These are phyloP conservation scores for Rhodinocichla rosea DNA, from an alignment of 2,113 vertebrate genomes.

Conservation along the genomic window DNA sequence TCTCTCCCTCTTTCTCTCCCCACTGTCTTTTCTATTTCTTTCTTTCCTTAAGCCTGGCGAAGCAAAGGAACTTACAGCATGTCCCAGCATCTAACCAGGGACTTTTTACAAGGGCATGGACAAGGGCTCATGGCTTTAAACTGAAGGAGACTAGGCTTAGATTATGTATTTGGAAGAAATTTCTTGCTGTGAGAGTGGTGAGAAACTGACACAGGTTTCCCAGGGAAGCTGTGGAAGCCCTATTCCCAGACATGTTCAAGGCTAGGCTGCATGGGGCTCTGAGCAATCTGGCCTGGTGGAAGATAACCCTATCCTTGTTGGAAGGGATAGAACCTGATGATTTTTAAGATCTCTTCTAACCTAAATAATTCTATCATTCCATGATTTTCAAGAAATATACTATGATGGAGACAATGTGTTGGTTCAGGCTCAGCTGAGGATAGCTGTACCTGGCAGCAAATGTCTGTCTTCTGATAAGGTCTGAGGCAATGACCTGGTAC, in stretches of 20 bases:
- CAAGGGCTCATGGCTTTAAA: neutral
- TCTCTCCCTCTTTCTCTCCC: neutral
- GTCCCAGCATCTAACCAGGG: neutral
- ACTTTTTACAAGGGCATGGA: neutral
- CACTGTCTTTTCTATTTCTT: neutral
- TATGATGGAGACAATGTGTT: neutral
- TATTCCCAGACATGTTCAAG: neutral
- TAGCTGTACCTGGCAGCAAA: neutral
- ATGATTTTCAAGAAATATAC: neutral
- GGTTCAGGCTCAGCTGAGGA: neutral
- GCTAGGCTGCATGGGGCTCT: neutral
- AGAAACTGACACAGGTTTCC: neutral
- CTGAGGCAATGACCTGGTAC: neutral
- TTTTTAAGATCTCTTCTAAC: neutral
- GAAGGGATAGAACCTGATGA: accelerated
- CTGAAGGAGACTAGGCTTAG: neutral
- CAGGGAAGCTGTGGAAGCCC: neutral
- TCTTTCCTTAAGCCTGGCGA: neutral
- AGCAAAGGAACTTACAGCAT: neutral
- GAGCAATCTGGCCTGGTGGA: neutral
- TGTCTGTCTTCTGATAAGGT: neutral
- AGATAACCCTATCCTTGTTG: neutral
- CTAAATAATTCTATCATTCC: neutral
- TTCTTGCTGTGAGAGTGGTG: neutral
- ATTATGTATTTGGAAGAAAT: neutral